phyloP scores from a whole-genome alignment of 1,140 invertebrate genomes.

The Drosophila carrolli region DNA sequence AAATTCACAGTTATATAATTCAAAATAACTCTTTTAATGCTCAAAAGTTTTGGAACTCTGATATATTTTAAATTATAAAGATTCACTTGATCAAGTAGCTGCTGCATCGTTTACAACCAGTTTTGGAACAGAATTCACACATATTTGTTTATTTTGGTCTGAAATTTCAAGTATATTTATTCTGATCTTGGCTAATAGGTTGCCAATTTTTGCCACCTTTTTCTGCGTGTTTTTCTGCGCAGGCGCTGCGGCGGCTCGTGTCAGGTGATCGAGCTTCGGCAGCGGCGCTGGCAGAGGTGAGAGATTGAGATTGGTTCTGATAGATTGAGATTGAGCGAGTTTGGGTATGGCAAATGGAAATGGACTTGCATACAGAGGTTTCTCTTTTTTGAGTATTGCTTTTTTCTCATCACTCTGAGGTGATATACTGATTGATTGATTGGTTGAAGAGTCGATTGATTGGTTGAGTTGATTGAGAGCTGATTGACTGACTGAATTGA shows the following conservation, averaged over 20 bases:
- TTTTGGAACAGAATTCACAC: too few species aligned
- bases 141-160: background rate
- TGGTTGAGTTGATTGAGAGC: constrained; percentile 69
- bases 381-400: constrained; percentile 45
- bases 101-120: background rate
- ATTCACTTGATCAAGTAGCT: background rate
- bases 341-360: constrained; percentile 72
- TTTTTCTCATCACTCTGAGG: constrained; percentile 42
- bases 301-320: constrained; percentile 38
- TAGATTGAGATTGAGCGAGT: constrained; percentile 45
- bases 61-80: too few species aligned
- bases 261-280: constrained; percentile 38
- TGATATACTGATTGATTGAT: constrained; percentile 56
- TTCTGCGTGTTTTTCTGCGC: constrained; percentile 22
- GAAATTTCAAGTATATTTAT: background rate
- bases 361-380: constrained; percentile 70
- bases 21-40: too few species aligned
- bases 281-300: constrained; percentile 27
- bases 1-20: too few species aligned
- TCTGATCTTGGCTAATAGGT: background rate
- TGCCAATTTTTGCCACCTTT: constrained; percentile 1
- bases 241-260: constrained; percentile 41
- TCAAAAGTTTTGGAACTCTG: too few species aligned
- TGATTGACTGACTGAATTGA: constrained; percentile 83
- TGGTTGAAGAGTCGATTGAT: constrained; percentile 62